Evolutionary conservation across 2,797 vertebrate genomes (phyloP), one percentile per base, ranked within the genome.

Genomic region (Lagodon rhomboides): DNA sequence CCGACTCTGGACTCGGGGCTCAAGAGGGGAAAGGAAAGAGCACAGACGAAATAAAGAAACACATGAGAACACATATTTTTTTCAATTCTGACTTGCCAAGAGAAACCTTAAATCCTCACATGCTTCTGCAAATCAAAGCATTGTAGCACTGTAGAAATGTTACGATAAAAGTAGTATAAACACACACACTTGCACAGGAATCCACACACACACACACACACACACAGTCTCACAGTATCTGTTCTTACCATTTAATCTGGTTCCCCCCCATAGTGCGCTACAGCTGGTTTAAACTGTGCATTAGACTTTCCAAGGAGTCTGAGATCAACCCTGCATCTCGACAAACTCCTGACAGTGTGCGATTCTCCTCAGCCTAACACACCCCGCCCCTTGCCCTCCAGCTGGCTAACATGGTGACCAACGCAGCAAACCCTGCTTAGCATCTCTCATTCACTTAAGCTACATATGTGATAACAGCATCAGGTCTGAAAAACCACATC

Each of bases 231-330:
- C 12, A 43, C 7, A 65, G 16, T 18, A 23, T 62, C 22, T 70
- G 20, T 16, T 70, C 93, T 91, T 93, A 94, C 93, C 93, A 94
- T 93, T 94, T 94, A 13, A 94, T 83, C 85, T 89, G 93, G 0
- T 59, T 75, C 62, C 83, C 92, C 58, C 93, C 93, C 94, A 94
- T 94, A 15, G 41, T 61, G 30, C 38, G 34, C 60, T 72, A 75
- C 44, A 69, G 69, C 47, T 61, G 16, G 25, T 23, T 50, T 44
- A 68, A 67, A 63, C 47, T 50, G 49, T 43, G 38, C 73, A 70
- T 68, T 76, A 53, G 16, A 55, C 61, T 63, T 63, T 89, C 62
- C 60, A 67, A 58, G 15, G 15, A 80, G 46, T 46, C 64, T 51
- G 47, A 10, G 10, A 67, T 67, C 20, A 47, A 43, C 51, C 7